These are phyloP conservation scores for Adela reaumurella DNA, from an alignment of 2,888 invertebrate genomes.

Conservation along the genomic window DNA sequence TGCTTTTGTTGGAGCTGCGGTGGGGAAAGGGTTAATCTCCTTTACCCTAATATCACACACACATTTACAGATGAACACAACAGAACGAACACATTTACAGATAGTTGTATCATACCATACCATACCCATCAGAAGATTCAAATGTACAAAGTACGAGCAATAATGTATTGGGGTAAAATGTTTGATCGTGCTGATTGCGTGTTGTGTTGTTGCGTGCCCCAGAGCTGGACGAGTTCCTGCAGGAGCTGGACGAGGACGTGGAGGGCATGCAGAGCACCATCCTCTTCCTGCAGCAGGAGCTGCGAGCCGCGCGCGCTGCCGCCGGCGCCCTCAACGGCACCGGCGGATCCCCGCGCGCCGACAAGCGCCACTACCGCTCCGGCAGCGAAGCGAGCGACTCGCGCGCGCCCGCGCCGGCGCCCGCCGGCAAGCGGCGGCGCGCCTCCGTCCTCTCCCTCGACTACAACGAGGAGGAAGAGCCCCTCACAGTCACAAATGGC, in stretches of 20 bases:
- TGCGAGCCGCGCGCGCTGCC: slow-evolving; percentile 66
- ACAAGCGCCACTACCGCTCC: slow-evolving; percentile 38
- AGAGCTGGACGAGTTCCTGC: slow-evolving; percentile 94
- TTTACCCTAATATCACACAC: too few species aligned
- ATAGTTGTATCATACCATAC: too few species aligned
- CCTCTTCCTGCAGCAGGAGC: slow-evolving; percentile 87
- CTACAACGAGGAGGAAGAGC: slow-evolving; percentile 71
- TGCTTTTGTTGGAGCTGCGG: too few species aligned
- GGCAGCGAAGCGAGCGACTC: slow-evolving; percentile 36
- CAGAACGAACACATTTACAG: too few species aligned
- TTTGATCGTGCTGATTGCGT: too few species aligned
- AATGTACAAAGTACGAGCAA: too few species aligned
- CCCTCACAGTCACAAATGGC: slow-evolving; percentile 67
- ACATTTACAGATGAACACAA: too few species aligned
- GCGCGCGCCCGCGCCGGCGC: slow-evolving; percentile 19
- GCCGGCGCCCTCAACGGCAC: slow-evolving; percentile 32
- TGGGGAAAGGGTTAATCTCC: too few species aligned
- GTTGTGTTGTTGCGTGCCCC: slow-evolving; percentile 18
- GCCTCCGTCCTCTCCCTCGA: slow-evolving; percentile 70
- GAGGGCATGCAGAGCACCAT: slow-evolving; percentile 99
- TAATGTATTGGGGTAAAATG: too few species aligned
- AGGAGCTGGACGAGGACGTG: slow-evolving; percentile 94
- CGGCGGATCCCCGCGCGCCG: slow-evolving; percentile 25
- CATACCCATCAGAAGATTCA: too few species aligned
- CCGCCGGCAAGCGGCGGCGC: slow-evolving; percentile 63